Percentiles rank a stretch among this genome's conserved stretches.
phyloP scores from a whole-genome alignment of 2,113 vertebrate species.

The Caretta caretta region DNA sequence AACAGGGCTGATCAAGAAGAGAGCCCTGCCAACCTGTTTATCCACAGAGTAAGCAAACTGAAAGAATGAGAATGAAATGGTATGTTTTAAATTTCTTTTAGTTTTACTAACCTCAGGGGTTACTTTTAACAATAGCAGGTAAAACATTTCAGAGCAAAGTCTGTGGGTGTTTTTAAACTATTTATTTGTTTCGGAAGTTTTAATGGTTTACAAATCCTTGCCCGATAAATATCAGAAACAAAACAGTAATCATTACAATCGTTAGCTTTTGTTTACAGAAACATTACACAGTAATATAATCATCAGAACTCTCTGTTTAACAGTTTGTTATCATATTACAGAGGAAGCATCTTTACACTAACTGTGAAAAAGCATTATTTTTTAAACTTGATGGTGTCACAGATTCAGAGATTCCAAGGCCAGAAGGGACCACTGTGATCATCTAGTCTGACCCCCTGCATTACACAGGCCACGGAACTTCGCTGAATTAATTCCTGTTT shows the following conservation, averaged over 20 bases:
- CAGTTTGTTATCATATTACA: neutral
- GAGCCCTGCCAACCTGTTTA: neutral
- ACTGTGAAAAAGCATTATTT: neutral
- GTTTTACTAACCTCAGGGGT: neutral
- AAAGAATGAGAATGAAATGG: neutral
- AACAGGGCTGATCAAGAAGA: neutral
- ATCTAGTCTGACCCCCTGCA: neutral
- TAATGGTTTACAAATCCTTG: neutral
- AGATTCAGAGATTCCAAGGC: neutral
- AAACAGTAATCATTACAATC: neutral
- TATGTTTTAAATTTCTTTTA: neutral
- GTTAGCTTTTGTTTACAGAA: neutral
- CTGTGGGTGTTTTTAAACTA: too few species aligned
- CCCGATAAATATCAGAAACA: neutral
- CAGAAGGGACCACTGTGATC: rapidly evolving
- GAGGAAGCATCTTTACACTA: neutral
- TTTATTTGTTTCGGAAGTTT: too few species aligned
- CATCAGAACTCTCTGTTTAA: neutral
- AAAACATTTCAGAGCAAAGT: neutral
- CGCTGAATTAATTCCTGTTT: neutral
- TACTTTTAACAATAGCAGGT: neutral
- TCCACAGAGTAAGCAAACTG: neutral
- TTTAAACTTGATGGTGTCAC: neutral
- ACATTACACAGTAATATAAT: neutral
- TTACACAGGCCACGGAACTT: neutral